Percentiles rank a stretch among this genome's conserved stretches.
Evolutionary conservation across 2,888 invertebrate species (phyloP).

Genomic region (Dynastes maya): DNA sequence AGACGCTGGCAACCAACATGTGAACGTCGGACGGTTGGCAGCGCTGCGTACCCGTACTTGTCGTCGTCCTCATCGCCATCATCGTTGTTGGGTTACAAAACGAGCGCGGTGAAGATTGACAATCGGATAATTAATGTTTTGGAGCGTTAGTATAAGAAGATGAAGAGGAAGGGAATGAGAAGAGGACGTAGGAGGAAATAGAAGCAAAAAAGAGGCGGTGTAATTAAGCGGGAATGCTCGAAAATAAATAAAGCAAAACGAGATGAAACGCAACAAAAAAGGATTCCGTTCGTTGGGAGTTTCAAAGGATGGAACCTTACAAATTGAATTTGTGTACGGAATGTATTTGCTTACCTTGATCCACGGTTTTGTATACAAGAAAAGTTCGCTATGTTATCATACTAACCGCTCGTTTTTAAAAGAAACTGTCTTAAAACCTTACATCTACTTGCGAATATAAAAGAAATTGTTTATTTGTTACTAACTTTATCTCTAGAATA

Average conservation of each 20-base stretch:
- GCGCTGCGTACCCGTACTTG: too few species aligned
- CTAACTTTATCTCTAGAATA: too few species aligned
- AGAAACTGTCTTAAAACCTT: too few species aligned
- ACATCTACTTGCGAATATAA: too few species aligned
- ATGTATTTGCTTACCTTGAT: too few species aligned
- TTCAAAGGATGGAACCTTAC: too few species aligned
- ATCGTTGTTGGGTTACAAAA: slow-evolving; percentile 31
- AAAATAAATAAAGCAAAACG: slow-evolving; percentile 18
- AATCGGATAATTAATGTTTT: slow-evolving; percentile 45
- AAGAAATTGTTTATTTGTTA: too few species aligned
- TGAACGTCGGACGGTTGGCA: neutral
- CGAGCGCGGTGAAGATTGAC: slow-evolving; percentile 46
- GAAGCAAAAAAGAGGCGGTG: neutral
- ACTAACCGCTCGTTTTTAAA: too few species aligned
- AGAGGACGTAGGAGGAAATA: neutral
- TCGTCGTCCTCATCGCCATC: neutral
- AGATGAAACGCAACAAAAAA: neutral
- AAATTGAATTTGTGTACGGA: too few species aligned
- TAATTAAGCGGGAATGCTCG: slow-evolving; percentile 6
- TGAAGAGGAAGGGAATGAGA: neutral
- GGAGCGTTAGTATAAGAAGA: slow-evolving; percentile 1
- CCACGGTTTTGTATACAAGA: too few species aligned
- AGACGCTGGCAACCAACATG: slow-evolving; percentile 19
- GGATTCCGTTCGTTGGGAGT: too few species aligned
- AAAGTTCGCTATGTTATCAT: too few species aligned